These are phyloP conservation scores for Agraylea sexmaculata DNA, from an alignment of 1,140 invertebrate species.

Conservation along the genomic window DNA sequence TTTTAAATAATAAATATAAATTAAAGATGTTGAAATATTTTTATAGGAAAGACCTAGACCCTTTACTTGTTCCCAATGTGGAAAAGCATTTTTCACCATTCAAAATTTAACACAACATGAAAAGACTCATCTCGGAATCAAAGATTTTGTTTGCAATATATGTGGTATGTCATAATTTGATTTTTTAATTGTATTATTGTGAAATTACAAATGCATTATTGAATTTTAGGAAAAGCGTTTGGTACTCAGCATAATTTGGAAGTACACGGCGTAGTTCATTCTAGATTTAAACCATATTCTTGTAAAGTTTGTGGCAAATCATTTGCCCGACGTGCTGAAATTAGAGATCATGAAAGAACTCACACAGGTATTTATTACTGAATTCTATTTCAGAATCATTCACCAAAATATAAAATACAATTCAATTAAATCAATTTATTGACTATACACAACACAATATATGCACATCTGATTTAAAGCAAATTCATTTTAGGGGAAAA, in stretches of 20 bases:
- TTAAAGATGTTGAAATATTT: constrained; percentile 4
- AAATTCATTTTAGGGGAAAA: constrained; percentile 49
- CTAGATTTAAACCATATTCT: constrained; percentile 56
- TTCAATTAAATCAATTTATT: too few relatives aligned
- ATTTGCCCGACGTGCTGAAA: constrained; percentile 63
- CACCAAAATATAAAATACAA: too few relatives aligned
- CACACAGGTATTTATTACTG: constrained; percentile 54
- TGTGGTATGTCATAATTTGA: constrained; percentile 54
- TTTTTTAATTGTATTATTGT: too few relatives aligned
- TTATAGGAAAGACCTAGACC: constrained; percentile 47
- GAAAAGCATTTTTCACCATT: constrained; percentile 60
- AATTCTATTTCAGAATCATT: too few relatives aligned
- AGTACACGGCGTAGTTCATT: constrained; percentile 60
- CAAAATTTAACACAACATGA: constrained; percentile 65
- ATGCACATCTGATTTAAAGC: not conserved
- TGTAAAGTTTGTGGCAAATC: constrained; percentile 60
- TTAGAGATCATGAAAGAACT: constrained; percentile 65
- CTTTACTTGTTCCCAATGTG: constrained; percentile 52
- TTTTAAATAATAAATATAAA: not conserved
- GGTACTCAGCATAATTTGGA: constrained; percentile 62
- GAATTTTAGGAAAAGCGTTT: constrained; percentile 54
- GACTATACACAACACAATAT: too few relatives aligned
- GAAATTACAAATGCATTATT: not conserved
- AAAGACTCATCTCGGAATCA: constrained; percentile 55
- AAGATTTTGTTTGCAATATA: constrained; percentile 57